These are phyloP conservation scores for Microdon myrmicae DNA, from an alignment of 2,888 invertebrate species.

Conservation along the genomic window DNA sequence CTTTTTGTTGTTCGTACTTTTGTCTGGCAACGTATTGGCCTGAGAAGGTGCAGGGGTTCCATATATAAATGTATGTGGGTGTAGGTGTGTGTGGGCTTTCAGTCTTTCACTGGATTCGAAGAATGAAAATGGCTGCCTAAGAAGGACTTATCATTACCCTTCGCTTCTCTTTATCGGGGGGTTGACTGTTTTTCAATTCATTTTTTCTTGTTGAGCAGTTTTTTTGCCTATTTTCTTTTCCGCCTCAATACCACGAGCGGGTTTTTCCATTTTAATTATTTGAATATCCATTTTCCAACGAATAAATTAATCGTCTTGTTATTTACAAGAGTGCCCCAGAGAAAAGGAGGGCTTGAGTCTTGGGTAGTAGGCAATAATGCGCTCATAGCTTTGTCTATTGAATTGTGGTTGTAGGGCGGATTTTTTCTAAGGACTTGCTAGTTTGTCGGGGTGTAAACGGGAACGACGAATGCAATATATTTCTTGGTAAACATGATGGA, in stretches of 20 bases:
- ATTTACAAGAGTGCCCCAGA: slow-evolving; percentile 39
- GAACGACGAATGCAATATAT: slow-evolving; percentile 14
- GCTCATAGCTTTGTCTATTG: slow-evolving; percentile 48
- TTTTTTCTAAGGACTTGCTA: slow-evolving; percentile 40
- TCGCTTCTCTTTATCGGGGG: slow-evolving; percentile 32
- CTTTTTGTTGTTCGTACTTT: slow-evolving; percentile 3
- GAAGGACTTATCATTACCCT: slow-evolving; percentile 12
- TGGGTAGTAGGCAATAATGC: slow-evolving; percentile 35
- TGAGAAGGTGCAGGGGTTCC: too few species aligned
- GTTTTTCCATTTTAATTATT: slow-evolving; percentile 52
- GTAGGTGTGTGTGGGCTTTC: slow-evolving; percentile 21
- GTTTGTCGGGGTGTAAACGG: slow-evolving; percentile 8
- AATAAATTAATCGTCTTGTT: slow-evolving; percentile 53
- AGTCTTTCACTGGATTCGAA: slow-evolving; percentile 37
- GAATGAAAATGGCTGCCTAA: slow-evolving; percentile 44
- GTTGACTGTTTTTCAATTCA: not conserved
- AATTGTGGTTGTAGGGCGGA: slow-evolving; percentile 49
- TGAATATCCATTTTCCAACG: slow-evolving; percentile 49
- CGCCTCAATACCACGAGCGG: slow-evolving; percentile 11
- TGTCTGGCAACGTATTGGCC: too few species aligned
- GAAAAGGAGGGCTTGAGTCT: slow-evolving; percentile 17
- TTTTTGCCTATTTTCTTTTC: slow-evolving; percentile 7
- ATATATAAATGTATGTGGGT: too few species aligned
- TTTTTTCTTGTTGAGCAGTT: slow-evolving; percentile 1
- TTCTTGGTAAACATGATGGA: slow-evolving; percentile 30